Conservation (phyloP, 1,140 invertebrate genomes). For the Uloborus diversus region DNA sequence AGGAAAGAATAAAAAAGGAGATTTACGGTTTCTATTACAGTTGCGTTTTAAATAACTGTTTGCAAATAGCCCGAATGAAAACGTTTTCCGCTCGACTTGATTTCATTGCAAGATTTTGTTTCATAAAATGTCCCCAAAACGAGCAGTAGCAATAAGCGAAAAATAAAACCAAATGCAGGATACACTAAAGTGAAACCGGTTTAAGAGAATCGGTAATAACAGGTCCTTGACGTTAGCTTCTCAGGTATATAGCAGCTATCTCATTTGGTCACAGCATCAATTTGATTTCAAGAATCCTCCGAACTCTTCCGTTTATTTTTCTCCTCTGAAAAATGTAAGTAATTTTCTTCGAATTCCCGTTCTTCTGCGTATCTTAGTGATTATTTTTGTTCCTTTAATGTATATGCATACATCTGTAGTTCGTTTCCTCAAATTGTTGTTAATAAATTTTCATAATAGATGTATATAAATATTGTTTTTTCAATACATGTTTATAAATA, state of each 20-base stretch:
- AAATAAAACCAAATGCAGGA: slow-evolving; percentile 18
- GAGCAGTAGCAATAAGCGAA: background rate
- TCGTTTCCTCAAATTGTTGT: background rate
- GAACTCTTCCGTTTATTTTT: background rate
- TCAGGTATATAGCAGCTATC: slow-evolving; percentile 24
- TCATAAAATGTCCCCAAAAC: slow-evolving; percentile 35
- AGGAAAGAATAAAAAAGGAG: too few species aligned
- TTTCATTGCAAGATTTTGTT: slow-evolving; percentile 19
- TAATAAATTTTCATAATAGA: too few species aligned
- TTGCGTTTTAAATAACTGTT: too few species aligned
- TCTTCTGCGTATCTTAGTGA: background rate
- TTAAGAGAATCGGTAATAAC: slow-evolving; percentile 31
- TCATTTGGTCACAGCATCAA: background rate
- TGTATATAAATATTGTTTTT: too few species aligned
- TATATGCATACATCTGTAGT: background rate
- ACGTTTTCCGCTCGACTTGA: background rate
- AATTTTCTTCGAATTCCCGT: background rate
- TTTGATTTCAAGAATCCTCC: background rate
- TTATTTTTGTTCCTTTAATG: background rate
- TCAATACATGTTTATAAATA: too few species aligned
- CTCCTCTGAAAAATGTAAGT: slow-evolving; percentile 19
- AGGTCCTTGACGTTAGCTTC: slow-evolving; percentile 36
- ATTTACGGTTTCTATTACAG: too few species aligned
- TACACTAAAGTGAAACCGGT: slow-evolving; percentile 28
- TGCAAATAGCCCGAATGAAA: background rate